phyloP scores from a whole-genome alignment of 2,888 invertebrate genomes.

The Brenthis daphne region DNA sequence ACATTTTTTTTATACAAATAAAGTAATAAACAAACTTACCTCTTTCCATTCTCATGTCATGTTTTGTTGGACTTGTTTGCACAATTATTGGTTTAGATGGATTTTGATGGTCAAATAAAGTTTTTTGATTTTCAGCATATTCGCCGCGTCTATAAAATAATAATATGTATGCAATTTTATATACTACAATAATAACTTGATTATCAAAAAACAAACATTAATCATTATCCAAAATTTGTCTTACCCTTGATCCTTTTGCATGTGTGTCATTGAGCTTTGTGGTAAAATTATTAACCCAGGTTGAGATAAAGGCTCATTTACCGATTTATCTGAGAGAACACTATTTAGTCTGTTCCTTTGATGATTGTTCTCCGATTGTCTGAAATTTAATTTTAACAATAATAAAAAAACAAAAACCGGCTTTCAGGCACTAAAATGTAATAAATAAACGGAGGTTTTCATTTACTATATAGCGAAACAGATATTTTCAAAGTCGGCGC shows the following conservation, averaged over 20 bases:
- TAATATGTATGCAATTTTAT: not conserved
- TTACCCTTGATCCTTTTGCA: conserved; percentile 70
- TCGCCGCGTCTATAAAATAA: conserved; percentile 56
- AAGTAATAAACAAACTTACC: conserved; percentile 42
- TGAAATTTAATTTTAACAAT: conserved; percentile 9
- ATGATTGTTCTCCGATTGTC: conserved; percentile 55
- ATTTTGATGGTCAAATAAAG: conserved; percentile 73
- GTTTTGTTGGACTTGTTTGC: conserved; percentile 72
- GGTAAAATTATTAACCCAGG: conserved; percentile 72
- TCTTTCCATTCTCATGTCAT: conserved; percentile 70
- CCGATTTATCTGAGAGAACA: conserved; percentile 63
- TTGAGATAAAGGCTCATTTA: conserved; percentile 60
- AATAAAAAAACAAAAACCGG: not conserved
- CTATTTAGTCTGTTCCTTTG: conserved; percentile 64
- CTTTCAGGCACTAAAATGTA: no score
- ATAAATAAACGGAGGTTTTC: no score
- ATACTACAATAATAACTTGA: conserved; percentile 2
- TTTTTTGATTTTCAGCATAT: conserved; percentile 64
- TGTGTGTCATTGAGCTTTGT: conserved; percentile 62
- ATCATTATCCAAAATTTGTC: conserved; percentile 30
- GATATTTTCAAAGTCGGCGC: no score
- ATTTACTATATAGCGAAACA: no score
- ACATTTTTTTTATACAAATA: not conserved
- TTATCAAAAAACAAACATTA: not conserved
- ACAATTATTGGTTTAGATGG: conserved; percentile 88